Evolutionary conservation across 2,797 vertebrate species (phyloP), one percentile per base, ranked within the genome.

Genomic region (Falco naumanni): DNA sequence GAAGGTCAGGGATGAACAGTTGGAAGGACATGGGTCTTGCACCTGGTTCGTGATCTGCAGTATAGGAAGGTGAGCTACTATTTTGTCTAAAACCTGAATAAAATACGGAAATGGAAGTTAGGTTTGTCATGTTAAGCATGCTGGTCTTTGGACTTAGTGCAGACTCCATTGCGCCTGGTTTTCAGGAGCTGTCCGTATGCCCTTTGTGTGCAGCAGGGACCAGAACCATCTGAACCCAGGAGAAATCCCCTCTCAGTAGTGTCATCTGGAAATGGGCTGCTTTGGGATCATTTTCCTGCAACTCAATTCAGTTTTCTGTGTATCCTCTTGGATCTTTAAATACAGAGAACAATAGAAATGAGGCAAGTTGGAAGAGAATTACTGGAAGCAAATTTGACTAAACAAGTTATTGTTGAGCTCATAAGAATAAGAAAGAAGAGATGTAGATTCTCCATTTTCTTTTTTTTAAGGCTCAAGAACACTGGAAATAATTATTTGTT

Each of bases 171-270:
- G 18, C 0, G 0, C 34, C 47, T 70, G 41, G 10, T 53, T 74
- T 50, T 53, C 6, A 24, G 37, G 43, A 80, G 17, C 31, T 76
- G 16, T 41, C 37, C 0, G 0, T 0, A 0, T 5, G 4, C 18
- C 29, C 13, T 80, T 87, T 26, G 43, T 2, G 1, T 53, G 43
- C 19, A 65, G 21, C 21, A 65, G 19, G 26, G 56, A 66, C 33
- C 20, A 48, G 43, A 75, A 34, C 10, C 21, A 26, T 29, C 24
- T 0, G 3, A 84, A 89, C 37, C 8, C 33, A 57, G 31, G 31
- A 59, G 60, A 77, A 77, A 68, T 5, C 5, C 39, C 13, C 0
- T 0, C 29, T 60, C 34, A 43, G 28, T 29, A 39, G 28, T 41
- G 28, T 61, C 41, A 61, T 6, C 21, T 84, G 56, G 17, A 68